Evolutionary conservation across 2,888 invertebrate species (phyloP), one percentile per base, ranked within the genome.

Genomic region (Tetragonisca angustula): DNA sequence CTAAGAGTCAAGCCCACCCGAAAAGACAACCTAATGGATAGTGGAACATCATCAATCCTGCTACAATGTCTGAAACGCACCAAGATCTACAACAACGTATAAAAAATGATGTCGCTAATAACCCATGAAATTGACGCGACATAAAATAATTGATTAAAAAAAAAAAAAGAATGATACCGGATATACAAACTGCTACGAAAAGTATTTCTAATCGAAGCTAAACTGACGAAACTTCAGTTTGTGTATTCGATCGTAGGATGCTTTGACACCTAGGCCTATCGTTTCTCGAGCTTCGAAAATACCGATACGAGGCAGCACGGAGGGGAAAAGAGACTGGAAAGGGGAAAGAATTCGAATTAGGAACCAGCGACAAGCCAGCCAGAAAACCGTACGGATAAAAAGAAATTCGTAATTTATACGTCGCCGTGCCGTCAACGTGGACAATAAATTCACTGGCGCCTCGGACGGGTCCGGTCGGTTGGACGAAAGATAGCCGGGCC

Each of bases 351-450:
- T 56, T 75, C 21, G 67, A 59, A 67, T 79, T 50, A 24, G 24
- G 36, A 56, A 56, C 15, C 32, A 61, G 9, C 65, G 43, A 72
- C 15, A 21, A 36, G 32, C 15, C 9, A 6, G 11, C 36, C 19
- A n/a, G n/a, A 52, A 50, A 27, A 27, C 13, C 27, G 19, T 32
- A n/a, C 27, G 32, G 17, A 50, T 67, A 36, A 72, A 75, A 82
- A 84, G 81, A 76, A 85, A 85, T 85, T 69, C 50, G 80, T 83
- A 88, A 88, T 85, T 88, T 88, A 84, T 81, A 86, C 81, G 76
- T 79, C 76, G 82, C 79, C 64, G 49, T 65, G 78, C 56, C 69
- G 72, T 74, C 88, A 75, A 67, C 64, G 54, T 50, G 81, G 84
- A 83, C 88, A 81, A 90, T 90, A 89, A 82, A 88, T 85, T 77